A percentile compares a stretch with the other conserved stretches of the same genome.
Evolutionary conservation across 23 tunicate genomes (phyloP).

Genomic region (Halocynthia roretzi): DNA sequence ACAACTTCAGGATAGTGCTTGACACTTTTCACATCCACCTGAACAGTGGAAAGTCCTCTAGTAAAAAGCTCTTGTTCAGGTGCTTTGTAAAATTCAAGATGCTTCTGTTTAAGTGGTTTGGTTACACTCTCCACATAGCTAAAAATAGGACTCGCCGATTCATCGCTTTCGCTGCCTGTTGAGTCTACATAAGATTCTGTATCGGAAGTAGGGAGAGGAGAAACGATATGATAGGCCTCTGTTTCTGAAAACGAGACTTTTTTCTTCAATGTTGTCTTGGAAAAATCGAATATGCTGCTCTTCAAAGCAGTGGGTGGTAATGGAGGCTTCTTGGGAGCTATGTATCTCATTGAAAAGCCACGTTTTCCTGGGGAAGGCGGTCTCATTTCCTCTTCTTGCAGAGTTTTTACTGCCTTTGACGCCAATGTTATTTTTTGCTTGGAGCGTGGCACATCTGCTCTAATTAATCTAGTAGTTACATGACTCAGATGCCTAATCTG

Average conservation of each 20-base stretch:
- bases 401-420: constrained; percentile 5
- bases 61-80: constrained; percentile 16
- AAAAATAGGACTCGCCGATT: background rate
- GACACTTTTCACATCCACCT: constrained; percentile 30
- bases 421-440: background rate
- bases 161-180: constrained; percentile 25
- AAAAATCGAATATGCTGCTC: background rate
- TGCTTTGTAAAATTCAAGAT: constrained; percentile 2
- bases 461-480: constrained; percentile 60
- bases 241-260: constrained; percentile 64
- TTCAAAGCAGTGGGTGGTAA: constrained; percentile 2
- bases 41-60: constrained; percentile 29
- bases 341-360: constrained; percentile 39
- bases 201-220: constrained; percentile 43
- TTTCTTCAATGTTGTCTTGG: constrained; percentile 24
- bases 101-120: background rate
- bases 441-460: constrained; percentile 26
- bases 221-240: constrained; percentile 41
- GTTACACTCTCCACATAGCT: background rate
- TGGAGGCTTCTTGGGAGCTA: constrained; percentile 25
- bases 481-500: constrained; percentile 71
- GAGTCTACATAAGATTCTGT: constrained; percentile 16
- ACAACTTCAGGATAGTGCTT: constrained; percentile 24
- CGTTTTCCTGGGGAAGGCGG: constrained; percentile 27
- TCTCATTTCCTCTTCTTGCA: constrained; percentile 11